Evolutionary conservation across 2,888 invertebrate species (phyloP), one percentile per base, ranked within the genome.

Genomic region (Pemphredon lugubris): DNA sequence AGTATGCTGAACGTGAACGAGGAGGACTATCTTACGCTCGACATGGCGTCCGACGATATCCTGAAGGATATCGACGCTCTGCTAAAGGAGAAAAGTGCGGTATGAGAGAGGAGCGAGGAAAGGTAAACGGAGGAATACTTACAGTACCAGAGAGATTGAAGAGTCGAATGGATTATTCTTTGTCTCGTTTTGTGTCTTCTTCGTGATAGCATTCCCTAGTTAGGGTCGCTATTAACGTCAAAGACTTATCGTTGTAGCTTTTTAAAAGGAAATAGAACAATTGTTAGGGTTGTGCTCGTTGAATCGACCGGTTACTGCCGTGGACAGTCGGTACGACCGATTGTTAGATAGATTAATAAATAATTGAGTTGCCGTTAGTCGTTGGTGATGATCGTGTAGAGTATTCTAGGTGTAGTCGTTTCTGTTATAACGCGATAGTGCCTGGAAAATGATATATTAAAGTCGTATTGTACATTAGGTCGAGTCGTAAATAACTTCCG

Each of bases 31-130:
- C 40, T 86, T 14, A 78, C 76, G 16, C 42, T 84, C 13, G 88
- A 87, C 39, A 73, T 82, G 6, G 79, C 77, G 2, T 83, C 86
- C 26, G 88, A 86, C 14, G 88, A 88, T 60, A 88, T 88, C 30
- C 79, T 88, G 16, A 85, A 86, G 66, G 88, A 88, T 57, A 88
- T 88, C 42, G 88, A 88, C 48, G 88, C 86, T 0, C 51, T 88
- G n/a, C 81, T 88, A 23, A 84, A 78, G 16, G 87, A 86, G 42
- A 83, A 84, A 47, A 63, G 64, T 9, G 63, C 68, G 16, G 72
- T 77, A 32, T 84, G 73, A 81, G 30, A 20, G 40, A 26, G 7
- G 13, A n/a, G n/a, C n/a, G 1, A 6, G 9, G 40, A 34, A n/a
- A 34, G 34, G 34, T 34, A 34, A 34, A 14, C 32, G 37, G 39